Percentiles rank a stretch among this genome's conserved stretches.
These are phyloP conservation scores for Drosophila seguyi DNA, from an alignment of 1,140 invertebrate genomes.

Conservation along the genomic window DNA sequence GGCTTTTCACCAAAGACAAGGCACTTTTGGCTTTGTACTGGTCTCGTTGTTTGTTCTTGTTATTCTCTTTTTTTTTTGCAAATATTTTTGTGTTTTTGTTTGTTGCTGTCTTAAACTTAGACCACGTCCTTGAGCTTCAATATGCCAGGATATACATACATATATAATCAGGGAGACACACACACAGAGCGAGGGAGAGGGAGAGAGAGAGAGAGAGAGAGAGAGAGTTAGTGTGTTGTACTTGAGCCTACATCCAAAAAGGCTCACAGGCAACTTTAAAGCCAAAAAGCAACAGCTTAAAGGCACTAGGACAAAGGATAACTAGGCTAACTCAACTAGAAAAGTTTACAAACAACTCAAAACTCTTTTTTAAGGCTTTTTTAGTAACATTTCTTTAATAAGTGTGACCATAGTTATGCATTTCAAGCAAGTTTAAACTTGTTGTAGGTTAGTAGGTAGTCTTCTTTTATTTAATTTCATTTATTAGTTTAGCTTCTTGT, in stretches of 20 bases:
- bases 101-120: slow-evolving; percentile 56
- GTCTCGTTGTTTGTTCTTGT: slow-evolving; percentile 24
- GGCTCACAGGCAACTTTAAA: slow-evolving; percentile 51
- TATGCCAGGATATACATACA: slow-evolving; percentile 29
- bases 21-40: slow-evolving; percentile 45
- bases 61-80: slow-evolving; percentile 12
- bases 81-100: slow-evolving; percentile 29
- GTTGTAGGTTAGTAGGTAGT: too few species aligned
- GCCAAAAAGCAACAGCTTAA: slow-evolving; percentile 39
- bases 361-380: not conserved
- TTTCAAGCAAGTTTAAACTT: not conserved
- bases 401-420: not conserved
- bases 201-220: not conserved
- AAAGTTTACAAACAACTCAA: not conserved
- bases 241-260: slow-evolving; percentile 34
- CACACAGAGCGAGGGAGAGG: not conserved
- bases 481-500: not conserved
- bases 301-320: not conserved
- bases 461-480: too few species aligned
- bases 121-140: slow-evolving; percentile 77
- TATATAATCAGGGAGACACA: not conserved
- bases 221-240: slow-evolving; percentile 19
- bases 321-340: not conserved
- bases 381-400: not conserved
- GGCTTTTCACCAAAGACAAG: slow-evolving; percentile 25